Conservation (phyloP, 2,888 invertebrate genomes). For the Aspidapion aeneum region DNA sequence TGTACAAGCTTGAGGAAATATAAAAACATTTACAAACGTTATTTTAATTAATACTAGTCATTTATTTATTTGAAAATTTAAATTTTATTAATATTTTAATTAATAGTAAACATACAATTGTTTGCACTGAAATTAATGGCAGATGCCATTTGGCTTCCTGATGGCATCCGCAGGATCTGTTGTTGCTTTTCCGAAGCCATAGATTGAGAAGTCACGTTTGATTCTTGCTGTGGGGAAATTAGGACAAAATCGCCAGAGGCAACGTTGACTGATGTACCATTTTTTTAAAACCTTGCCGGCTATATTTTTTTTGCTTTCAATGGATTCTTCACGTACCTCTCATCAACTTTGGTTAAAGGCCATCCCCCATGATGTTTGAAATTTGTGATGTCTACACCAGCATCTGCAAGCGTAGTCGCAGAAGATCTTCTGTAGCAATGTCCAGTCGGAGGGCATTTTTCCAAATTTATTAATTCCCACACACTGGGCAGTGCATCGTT, state of each 20-base stretch:
- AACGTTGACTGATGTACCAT: neutral
- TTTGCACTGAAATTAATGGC: neutral
- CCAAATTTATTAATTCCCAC: neutral
- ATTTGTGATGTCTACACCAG: neutral
- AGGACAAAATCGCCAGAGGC: neutral
- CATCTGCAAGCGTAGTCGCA: neutral
- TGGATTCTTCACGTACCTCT: neutral
- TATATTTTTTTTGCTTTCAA: neutral
- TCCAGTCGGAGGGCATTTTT: neutral
- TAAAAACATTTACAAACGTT: neutral
- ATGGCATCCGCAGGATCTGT: neutral
- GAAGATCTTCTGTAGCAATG: neutral
- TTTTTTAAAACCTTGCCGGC: neutral
- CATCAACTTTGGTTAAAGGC: neutral
- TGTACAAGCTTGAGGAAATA: neutral
- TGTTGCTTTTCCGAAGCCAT: neutral
- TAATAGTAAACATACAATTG: neutral
- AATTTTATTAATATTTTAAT: neutral
- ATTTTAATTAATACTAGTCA: neutral
- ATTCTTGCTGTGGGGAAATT: neutral
- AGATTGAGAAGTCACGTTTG: neutral
- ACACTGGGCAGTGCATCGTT: too few relatives aligned
- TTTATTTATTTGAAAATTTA: neutral
- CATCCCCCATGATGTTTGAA: neutral
- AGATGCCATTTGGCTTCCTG: neutral